Base-by-base conservation (phyloP, 2,113 vertebrate species). In the Paradisaea rubra region DNA sequence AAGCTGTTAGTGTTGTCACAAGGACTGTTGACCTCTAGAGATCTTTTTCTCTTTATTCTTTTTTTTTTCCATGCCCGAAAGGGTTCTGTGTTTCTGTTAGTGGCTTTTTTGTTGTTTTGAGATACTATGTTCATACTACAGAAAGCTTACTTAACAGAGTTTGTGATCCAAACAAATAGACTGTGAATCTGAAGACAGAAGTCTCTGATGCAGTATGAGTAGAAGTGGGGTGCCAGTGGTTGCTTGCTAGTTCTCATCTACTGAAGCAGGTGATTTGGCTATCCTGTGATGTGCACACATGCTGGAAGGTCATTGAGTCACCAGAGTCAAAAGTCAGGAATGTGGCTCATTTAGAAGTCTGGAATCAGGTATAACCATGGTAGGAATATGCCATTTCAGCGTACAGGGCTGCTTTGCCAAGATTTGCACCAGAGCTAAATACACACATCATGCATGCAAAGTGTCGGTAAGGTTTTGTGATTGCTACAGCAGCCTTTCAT, bases 211-310 rank as follows among this genome's bases (percentile, higher is more conserved):
- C 42, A 33, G 0, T 39, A 11, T 45, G 66, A 68, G 11, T 31
- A 69, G 70, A 68, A 76, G 15, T 15, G n/a, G 39, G 9, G 24
- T 80, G 41, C 50, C 30, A 19, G 25, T 54, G 31, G 18, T 20
- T 33, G 19, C n/a, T 64, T 52, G 8, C 50, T 63, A 17, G 15
- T 61, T 87, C 30, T 35, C 3, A 0, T 39, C 33, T 70, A 1
- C 13, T 45, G 50, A 33, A 72, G 41, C 37, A 25, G 31, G 7
- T 74, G 44, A 13, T 61, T 56, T 56, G 42, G 15, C 6, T 73
- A 17, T 18, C 27, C 30, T 49, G 39, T 64, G 53, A 17, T 59
- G 47, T 0, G 2, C 17, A 15, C 6, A 2, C 0, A 2, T 33
- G 2, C 7, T 41, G 53, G 31, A 81, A 61, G 77, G 37, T 65